phyloP scores from a whole-genome alignment of 2,888 invertebrate genomes.

The Nowickia ferox region DNA sequence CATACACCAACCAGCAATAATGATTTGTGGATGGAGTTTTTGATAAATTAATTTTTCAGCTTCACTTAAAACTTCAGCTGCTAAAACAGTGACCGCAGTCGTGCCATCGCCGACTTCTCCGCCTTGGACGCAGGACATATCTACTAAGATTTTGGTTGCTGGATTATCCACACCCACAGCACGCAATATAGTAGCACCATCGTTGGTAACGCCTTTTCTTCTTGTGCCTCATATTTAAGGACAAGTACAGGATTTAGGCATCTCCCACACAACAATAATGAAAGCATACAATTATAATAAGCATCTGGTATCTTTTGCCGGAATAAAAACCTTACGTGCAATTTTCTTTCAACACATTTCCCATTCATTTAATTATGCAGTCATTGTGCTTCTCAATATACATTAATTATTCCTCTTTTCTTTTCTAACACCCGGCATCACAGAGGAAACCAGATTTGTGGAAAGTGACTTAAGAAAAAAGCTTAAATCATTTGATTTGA shows the following conservation, averaged over 20 bases:
- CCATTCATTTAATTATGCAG: conserved; percentile 64
- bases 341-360: conserved; percentile 27
- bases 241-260: conserved; percentile 97
- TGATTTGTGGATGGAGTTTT: conserved; percentile 99
- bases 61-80: conserved; percentile 96
- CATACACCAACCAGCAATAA: conserved; percentile 97
- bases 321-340: too few relatives aligned
- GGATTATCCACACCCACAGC: too few relatives aligned
- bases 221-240: conserved; percentile 97
- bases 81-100: conserved; percentile 97
- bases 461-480: too few relatives aligned
- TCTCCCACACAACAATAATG: conserved; percentile 84
- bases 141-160: conserved; percentile 99
- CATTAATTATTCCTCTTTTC: conserved; percentile 32
- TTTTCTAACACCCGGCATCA: conserved; percentile 74
- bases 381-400: conserved; percentile 67
- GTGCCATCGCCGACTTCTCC: conserved; percentile 99
- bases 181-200: too few relatives aligned
- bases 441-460: too few relatives aligned
- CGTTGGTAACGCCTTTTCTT: conserved; percentile 99
- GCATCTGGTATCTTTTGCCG: conserved; percentile 47
- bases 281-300: background rate
- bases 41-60: conserved; percentile 97
- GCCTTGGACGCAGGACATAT: conserved; percentile 99
- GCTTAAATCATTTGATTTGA: too few relatives aligned